Evolutionary conservation across 2,888 invertebrate species (phyloP).

Genomic region (Incurvaria masculella): DNA sequence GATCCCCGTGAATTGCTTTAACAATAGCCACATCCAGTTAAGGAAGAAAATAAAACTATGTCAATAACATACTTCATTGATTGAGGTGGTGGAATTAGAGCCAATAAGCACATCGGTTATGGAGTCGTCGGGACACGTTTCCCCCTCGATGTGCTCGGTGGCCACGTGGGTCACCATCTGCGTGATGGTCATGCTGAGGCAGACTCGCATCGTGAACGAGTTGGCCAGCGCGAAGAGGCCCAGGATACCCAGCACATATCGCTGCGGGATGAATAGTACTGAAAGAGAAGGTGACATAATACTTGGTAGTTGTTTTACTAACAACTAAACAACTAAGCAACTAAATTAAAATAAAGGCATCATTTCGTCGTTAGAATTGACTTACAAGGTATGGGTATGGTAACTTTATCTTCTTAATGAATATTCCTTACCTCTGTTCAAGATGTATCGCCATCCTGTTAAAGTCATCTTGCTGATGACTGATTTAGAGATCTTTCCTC

Average conservation of each 20-base stretch:
- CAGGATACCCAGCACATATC: conserved; percentile 66
- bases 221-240: conserved; percentile 67
- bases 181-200: conserved; percentile 68
- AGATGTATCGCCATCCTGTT: conserved; percentile 35
- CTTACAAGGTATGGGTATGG: neutral
- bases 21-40: neutral
- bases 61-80: neutral
- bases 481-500: no score
- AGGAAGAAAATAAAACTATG: neutral
- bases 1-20: no score
- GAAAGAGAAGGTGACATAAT: conserved; percentile 26
- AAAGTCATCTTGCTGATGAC: conserved; percentile 25
- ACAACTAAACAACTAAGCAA: neutral
- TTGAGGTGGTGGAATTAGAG: neutral
- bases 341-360: neutral
- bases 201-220: conserved; percentile 71
- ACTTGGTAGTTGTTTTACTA: no score
- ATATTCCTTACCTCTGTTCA: conserved; percentile 35
- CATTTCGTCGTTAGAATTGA: neutral
- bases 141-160: conserved; percentile 39
- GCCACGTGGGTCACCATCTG: conserved; percentile 55
- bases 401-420: neutral
- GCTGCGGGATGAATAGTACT: conserved; percentile 62
- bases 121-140: conserved; percentile 52
- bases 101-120: conserved; percentile 13